Base-by-base conservation (phyloP, 2,888 invertebrate genomes). In the Nomada fucata region DNA sequence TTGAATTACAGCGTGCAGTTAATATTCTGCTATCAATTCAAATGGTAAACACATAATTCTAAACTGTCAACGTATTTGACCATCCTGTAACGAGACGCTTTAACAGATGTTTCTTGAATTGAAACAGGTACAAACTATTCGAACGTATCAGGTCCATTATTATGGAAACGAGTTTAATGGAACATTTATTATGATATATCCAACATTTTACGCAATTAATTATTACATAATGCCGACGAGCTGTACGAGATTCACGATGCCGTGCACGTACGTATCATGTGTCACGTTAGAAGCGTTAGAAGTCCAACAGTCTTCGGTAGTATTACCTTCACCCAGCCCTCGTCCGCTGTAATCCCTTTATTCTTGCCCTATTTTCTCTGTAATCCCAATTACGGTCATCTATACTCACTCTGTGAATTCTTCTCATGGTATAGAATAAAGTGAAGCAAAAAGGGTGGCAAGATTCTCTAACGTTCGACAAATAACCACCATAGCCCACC, bases 261-360 rank as follows among this genome's bases (percentile, higher is more conserved):
- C 20, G 52, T 23, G 72, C 64, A 42, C 79, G 44, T 68, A 74
- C 59, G 53, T 65, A 70, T 79, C 81, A 73, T 61, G 67, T 82
- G 85, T 81, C 85, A 74, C 65, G 75, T 87, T 85, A 86, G 85
- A 87, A 87, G 87, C 82, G 79, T 87, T 86, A 87, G 42, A 87
- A 87, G 67, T 82, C 13, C 47, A 23, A 81, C 76, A 44, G 70
- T 74, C 74, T 64, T 79, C 57, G 63, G 47, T 42, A 42, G 81
- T 60, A 78, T 85, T 80, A 82, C 73, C 77, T 76, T 84, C 81
- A 69, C 68, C 79, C 60, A 81, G 44, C 75, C 67, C 64, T 53
- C 72, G 20, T 26, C 18, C 50, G 44, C 53, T 55, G 60, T 83
- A 82, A 82, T 84, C 83, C 78, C 61, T 79, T 87, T 82, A 75